Base-by-base conservation (phyloP, 2,113 vertebrate species). In the Protomyctophum bolini region DNA sequence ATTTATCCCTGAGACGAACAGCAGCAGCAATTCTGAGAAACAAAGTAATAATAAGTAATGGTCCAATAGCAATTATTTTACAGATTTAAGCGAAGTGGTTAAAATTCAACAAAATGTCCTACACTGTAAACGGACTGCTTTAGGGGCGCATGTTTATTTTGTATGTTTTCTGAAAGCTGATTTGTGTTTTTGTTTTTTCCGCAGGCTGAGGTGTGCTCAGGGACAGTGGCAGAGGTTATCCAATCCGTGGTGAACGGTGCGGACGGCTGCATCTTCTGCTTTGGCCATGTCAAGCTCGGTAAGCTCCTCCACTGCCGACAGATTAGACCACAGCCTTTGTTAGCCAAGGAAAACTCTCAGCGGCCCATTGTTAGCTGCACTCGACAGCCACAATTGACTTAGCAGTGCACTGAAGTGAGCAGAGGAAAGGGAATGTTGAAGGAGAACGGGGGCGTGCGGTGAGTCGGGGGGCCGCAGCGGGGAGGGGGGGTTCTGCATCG, bases 261-360 rank as follows among this genome's bases (percentile, higher is more conserved):
- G 68, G 97, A 99, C 78, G 98, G 98, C 72, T 99, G 98, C 92
- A 94, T 99, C 90, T 98, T 99, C 89, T 97, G 96, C 93, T 99
- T 98, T 4, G 97, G 98, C 86, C 97, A 97, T 84, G 93, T 92
- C 78, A 93, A 90, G 79, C 92, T 94, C 3, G 93, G 93, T 94
- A 92, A 87, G 83, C 79, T 64, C 66, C 76, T 79, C 70, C 79
- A 66, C 78, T 49, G 83, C 77, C 83, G n/a, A 78, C 66, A 85
- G 64, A 86, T 86, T 83, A 83, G 72, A 83, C 68, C 41, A 54
- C 62, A 74, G 67, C 76, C 80, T 83, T 85, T 88, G 82, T 85
- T 80, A 80, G 77, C 79, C 9, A 60, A 72, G 66, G 75, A 72
- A 66, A 86, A 80, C 77, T 79, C 78, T 80, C 81, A 77, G 82